Conservation (phyloP, 2,888 invertebrate species). For the Metacarcinus magister region DNA sequence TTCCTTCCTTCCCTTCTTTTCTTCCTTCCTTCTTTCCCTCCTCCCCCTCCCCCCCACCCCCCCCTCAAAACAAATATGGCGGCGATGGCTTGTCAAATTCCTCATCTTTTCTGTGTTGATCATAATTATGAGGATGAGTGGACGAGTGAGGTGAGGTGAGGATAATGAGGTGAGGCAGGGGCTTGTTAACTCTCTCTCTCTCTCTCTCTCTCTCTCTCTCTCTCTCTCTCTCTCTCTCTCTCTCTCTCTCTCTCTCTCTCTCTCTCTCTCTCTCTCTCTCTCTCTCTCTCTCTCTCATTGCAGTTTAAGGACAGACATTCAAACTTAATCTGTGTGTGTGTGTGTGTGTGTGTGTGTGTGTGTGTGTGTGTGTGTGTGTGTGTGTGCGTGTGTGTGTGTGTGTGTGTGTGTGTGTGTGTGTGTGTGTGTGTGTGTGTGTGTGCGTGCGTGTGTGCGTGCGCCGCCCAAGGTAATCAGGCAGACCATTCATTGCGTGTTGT, state of each 20-base stretch:
- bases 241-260: neutral
- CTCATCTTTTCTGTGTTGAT: neutral
- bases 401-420: too few species aligned
- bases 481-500: too few species aligned
- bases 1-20: neutral
- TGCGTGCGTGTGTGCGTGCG: too few species aligned
- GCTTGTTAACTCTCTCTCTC: neutral
- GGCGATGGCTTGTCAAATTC: neutral
- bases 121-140: neutral
- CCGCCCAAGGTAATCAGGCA: too few species aligned
- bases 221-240: neutral
- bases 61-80: neutral
- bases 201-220: conserved; percentile 17
- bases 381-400: too few species aligned
- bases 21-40: neutral
- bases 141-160: neutral
- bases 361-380: too few species aligned
- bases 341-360: too few species aligned
- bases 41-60: neutral
- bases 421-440: too few species aligned
- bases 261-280: too few species aligned
- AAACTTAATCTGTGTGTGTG: too few species aligned
- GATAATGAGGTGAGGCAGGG: neutral
- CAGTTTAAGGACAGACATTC: too few species aligned
- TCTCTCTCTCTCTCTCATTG: too few species aligned